These are phyloP conservation scores for Zaprionus kolodkinae DNA, from an alignment of 1,140 invertebrate genomes.

Conservation along the genomic window DNA sequence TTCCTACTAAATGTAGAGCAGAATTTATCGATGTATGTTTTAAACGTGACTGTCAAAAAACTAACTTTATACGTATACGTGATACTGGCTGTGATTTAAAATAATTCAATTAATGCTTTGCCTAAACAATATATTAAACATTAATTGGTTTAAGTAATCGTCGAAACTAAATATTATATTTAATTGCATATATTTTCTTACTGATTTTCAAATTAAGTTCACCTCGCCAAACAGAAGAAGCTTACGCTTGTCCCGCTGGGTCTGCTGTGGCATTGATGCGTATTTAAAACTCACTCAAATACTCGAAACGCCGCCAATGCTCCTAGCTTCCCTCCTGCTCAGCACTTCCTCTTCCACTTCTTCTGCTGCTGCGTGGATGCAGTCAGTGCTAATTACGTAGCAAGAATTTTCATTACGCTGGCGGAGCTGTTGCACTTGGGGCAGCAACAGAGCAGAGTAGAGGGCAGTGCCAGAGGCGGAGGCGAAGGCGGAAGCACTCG, in stretches of 20 bases:
- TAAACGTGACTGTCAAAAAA: too few relatives aligned
- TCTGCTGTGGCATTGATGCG: conserved; percentile 28
- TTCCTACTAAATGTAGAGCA: too few relatives aligned
- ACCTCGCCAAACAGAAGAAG: not conserved
- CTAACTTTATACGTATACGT: too few relatives aligned
- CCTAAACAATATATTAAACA: too few relatives aligned
- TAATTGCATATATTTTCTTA: too few relatives aligned
- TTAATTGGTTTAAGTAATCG: too few relatives aligned
- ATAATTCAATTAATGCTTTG: too few relatives aligned
- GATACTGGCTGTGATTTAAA: too few relatives aligned
- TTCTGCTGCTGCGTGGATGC: conserved; percentile 14
- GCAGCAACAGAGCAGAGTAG: not conserved
- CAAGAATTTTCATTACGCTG: conserved; percentile 58
- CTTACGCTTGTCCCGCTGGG: not conserved
- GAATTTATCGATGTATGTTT: too few relatives aligned
- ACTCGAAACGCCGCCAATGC: conserved; percentile 34
- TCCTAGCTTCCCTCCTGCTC: not conserved
- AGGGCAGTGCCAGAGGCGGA: too few relatives aligned
- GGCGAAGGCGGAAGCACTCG: conserved; percentile 36
- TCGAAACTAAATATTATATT: too few relatives aligned
- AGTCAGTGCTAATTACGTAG: conserved; percentile 61
- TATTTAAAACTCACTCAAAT: conserved; percentile 53
- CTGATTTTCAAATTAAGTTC: too few relatives aligned
- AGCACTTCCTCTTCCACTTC: not conserved
- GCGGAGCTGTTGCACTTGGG: conserved; percentile 1